These are phyloP conservation scores for Zygaena filipendulae DNA, from an alignment of 2,888 invertebrate species.

Conservation along the genomic window DNA sequence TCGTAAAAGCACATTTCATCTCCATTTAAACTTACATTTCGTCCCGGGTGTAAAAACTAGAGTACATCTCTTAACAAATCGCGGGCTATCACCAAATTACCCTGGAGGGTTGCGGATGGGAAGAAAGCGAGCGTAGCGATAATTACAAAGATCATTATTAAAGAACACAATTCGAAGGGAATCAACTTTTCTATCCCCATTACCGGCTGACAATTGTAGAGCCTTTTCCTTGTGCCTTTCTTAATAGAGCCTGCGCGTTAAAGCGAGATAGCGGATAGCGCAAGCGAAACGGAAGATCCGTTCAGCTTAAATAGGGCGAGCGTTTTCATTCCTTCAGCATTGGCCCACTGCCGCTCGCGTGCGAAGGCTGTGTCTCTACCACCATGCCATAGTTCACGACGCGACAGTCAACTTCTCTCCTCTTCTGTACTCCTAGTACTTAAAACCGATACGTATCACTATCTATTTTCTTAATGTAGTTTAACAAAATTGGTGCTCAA, in stretches of 20 bases:
- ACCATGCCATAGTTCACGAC: slow-evolving; percentile 41
- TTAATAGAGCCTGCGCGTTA: slow-evolving; percentile 27
- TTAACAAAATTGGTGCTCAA: slow-evolving; percentile 58
- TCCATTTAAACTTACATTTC: no score
- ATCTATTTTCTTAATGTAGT: slow-evolving; percentile 42
- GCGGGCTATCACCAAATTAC: no score
- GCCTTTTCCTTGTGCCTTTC: slow-evolving; percentile 51
- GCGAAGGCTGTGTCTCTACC: slow-evolving; percentile 31
- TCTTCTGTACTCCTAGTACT: slow-evolving; percentile 30
- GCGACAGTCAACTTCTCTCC: slow-evolving; percentile 30
- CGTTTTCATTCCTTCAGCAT: slow-evolving; percentile 28
- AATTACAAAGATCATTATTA: slow-evolving; percentile 53
- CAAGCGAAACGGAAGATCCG: not conserved
- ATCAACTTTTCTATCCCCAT: slow-evolving; percentile 55
- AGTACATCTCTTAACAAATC: no score
- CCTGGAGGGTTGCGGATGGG: not conserved
- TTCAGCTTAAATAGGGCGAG: slow-evolving; percentile 39
- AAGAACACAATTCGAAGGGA: slow-evolving; percentile 48
- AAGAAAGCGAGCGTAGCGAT: slow-evolving; percentile 48
- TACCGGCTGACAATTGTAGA: slow-evolving; percentile 52
- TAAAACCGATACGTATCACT: slow-evolving; percentile 59
- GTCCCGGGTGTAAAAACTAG: no score
- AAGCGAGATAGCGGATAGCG: slow-evolving; percentile 21
- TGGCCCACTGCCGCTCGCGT: slow-evolving; percentile 39
- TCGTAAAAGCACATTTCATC: no score